A percentile compares a stretch with the other conserved stretches of the same genome.
Evolutionary conservation across 2,113 vertebrate genomes (phyloP).

Genomic region (Stomatorhinus ivindoensis): DNA sequence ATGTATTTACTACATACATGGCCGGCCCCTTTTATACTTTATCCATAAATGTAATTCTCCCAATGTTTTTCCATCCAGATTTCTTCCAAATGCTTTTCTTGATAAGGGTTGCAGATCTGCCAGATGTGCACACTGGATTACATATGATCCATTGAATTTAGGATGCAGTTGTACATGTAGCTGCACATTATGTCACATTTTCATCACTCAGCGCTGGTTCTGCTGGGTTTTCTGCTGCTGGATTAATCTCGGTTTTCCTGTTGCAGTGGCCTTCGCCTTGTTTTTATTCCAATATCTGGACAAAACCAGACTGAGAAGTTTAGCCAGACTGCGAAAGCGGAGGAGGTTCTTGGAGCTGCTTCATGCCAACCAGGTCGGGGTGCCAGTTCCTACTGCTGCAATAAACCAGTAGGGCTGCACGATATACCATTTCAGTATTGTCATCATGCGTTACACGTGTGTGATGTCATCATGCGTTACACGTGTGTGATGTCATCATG

Average conservation of each 20-base stretch:
- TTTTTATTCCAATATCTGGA: neutral
- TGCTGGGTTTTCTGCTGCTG: neutral
- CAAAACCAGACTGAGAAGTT: constrained; percentile 9
- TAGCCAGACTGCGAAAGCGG: neutral
- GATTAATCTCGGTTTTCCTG: neutral
- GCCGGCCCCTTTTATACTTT: neutral
- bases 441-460: neutral
- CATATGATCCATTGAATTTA: neutral
- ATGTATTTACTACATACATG: neutral
- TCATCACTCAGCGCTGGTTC: neutral
- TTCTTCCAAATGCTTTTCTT: neutral
- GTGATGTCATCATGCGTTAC: neutral
- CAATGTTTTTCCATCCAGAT: neutral
- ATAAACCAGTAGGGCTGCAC: neutral
- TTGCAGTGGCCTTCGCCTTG: neutral
- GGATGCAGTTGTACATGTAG: neutral
- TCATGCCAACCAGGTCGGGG: neutral
- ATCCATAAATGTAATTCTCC: neutral
- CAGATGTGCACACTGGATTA: neutral
- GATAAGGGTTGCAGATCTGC: neutral
- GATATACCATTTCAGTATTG: neutral
- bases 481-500: too few species aligned
- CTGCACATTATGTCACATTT: neutral
- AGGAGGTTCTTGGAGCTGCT: neutral
- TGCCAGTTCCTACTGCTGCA: neutral